Conservation (phyloP, 2,113 vertebrate species). For the Telmatochromis sp. region DNA sequence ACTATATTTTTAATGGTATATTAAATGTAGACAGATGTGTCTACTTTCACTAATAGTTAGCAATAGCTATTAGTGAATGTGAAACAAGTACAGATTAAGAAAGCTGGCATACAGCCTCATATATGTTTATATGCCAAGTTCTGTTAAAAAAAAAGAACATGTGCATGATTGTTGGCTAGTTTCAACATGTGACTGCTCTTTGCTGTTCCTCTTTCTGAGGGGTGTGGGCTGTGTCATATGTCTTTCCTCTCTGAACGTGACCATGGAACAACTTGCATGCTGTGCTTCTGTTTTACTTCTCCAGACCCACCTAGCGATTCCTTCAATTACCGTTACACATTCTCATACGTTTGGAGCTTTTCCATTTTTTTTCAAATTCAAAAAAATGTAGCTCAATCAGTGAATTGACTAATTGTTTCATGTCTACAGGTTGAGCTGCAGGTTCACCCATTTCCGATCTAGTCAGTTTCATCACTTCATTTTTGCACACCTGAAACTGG, state of each 20-base stretch:
- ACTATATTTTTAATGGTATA: neutral
- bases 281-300: neutral
- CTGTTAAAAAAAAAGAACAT: neutral
- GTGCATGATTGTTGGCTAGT: neutral
- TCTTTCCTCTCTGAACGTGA: neutral
- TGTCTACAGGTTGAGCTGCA: neutral
- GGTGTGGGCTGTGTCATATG: neutral
- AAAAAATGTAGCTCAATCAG: neutral
- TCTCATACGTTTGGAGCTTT: neutral
- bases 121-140: neutral
- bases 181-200: neutral
- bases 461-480: neutral
- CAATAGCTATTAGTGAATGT: neutral
- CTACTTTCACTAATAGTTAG: neutral
- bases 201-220: neutral
- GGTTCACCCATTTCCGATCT: neutral
- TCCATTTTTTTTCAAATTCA: neutral
- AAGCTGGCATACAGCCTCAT: neutral
- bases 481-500: neutral
- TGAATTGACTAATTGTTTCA: neutral
- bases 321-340: neutral
- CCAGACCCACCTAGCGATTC: neutral
- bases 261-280: neutral
- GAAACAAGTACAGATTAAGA: neutral
- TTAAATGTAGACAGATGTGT: neutral